phyloP scores from a whole-genome alignment of 2,113 vertebrate genomes.

The Pelecanus crispus region DNA sequence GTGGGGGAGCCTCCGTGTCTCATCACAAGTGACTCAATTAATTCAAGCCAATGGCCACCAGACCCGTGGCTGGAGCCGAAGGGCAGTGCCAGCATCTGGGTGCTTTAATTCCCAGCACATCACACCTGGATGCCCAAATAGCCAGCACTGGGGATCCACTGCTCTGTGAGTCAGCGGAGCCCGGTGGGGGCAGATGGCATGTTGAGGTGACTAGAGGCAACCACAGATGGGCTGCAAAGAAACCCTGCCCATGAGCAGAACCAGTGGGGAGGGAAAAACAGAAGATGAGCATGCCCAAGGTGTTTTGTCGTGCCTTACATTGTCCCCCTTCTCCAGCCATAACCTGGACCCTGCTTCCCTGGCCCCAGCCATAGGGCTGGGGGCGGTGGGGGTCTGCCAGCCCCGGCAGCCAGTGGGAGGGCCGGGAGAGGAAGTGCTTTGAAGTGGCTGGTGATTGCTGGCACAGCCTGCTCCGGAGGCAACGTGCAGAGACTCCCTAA shows the following conservation, averaged over 20 bases:
- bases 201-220: not conserved
- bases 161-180: not conserved
- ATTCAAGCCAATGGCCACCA: not conserved
- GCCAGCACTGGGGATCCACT: not conserved
- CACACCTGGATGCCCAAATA: not conserved
- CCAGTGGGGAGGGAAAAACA: not conserved
- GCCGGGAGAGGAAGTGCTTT: slow-evolving; percentile 57
- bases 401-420: not conserved
- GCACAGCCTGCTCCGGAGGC: slow-evolving; percentile 61
- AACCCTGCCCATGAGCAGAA: not conserved
- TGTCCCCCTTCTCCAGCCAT: not conserved
- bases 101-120: not conserved
- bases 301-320: rapidly evolving
- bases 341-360: not conserved
- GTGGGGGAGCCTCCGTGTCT: not conserved
- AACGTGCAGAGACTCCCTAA: slow-evolving; percentile 34
- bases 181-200: not conserved
- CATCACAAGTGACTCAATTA: not conserved
- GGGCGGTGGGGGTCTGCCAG: not conserved
- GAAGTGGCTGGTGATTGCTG: slow-evolving; percentile 50
- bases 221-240: not conserved
- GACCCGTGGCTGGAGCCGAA: not conserved
- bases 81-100: not conserved
- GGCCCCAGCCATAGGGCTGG: not conserved
- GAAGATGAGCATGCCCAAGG: rapidly evolving